Percentiles rank a stretch among this genome's conserved stretches.
Conservation (phyloP, 2,113 vertebrate genomes). For the Malurus cyaneus region DNA sequence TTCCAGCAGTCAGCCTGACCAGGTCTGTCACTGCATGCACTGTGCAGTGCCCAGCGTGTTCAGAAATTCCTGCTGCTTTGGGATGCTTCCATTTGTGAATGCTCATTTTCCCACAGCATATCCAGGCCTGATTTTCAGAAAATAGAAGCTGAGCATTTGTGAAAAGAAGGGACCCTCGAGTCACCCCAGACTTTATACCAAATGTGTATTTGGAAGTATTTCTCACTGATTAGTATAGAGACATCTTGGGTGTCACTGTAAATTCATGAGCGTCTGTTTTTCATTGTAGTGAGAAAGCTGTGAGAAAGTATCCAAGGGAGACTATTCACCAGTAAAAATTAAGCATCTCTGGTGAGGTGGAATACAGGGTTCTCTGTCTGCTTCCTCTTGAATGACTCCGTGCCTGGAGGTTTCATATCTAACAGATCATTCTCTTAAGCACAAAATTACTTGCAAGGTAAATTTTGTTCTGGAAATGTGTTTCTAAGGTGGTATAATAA, state of each 20-base stretch:
- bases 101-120: not conserved
- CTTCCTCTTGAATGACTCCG: not conserved
- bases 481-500: not conserved
- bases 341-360: not conserved
- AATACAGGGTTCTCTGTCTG: not conserved
- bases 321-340: not conserved
- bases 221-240: not conserved
- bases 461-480: not conserved
- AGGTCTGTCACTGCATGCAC: not conserved
- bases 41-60: not conserved
- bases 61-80: not conserved
- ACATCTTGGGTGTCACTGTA: constrained; percentile 18
- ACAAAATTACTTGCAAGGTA: not conserved
- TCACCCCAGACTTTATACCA: constrained; percentile 1
- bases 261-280: constrained; percentile 41
- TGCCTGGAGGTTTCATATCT: not conserved
- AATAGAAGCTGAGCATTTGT: not conserved
- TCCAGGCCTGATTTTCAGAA: not conserved
- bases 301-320: not conserved
- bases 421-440: not conserved
- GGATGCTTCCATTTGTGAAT: not conserved
- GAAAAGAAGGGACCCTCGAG: not conserved
- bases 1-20: not conserved
- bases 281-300: constrained; percentile 22
- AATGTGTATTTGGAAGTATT: constrained; percentile 55